Percentiles rank a stretch among this genome's conserved stretches.
Conservation (phyloP, 2,797 vertebrate genomes). For the Melanogrammus aeglefinus region DNA sequence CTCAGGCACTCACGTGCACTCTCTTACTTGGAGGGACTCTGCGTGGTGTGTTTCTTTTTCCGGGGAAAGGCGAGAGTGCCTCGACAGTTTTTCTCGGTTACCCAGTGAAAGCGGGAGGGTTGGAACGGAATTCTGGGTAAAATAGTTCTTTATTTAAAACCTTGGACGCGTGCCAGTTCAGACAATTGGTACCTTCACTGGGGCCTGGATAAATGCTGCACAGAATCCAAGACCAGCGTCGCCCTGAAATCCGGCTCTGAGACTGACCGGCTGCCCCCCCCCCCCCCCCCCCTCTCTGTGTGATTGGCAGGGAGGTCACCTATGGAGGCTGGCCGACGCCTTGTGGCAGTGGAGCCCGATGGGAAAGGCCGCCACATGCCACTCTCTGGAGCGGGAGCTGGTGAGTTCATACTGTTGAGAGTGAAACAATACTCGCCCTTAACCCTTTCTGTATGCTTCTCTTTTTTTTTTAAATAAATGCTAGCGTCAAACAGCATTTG, state of each 20-base stretch:
- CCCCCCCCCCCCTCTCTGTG: slow-evolving; percentile 32
- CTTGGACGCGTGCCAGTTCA: neutral
- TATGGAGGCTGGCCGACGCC: slow-evolving; percentile 82
- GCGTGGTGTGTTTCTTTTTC: neutral
- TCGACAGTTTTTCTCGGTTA: neutral
- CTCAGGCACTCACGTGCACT: neutral
- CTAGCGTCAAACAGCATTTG: neutral
- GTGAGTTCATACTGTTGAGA: slow-evolving; percentile 67
- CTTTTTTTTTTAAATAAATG: neutral
- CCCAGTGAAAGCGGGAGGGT: neutral
- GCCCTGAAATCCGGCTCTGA: neutral
- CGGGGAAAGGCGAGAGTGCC: neutral
- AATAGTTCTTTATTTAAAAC: slow-evolving; percentile 7
- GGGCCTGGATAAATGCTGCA: neutral
- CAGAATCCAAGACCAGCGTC: neutral
- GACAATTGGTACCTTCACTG: slow-evolving; percentile 1
- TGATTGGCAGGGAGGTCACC: slow-evolving; percentile 73
- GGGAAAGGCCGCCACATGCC: slow-evolving; percentile 70
- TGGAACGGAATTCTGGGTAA: slow-evolving; percentile 6
- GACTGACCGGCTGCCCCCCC: neutral
- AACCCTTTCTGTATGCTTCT: neutral
- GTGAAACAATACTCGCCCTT: neutral
- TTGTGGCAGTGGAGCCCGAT: slow-evolving; percentile 80
- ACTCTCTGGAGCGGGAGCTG: slow-evolving; percentile 84
- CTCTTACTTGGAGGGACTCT: neutral